Base-by-base conservation (phyloP, 2,888 invertebrate genomes). In the Aphodius sticticus region DNA sequence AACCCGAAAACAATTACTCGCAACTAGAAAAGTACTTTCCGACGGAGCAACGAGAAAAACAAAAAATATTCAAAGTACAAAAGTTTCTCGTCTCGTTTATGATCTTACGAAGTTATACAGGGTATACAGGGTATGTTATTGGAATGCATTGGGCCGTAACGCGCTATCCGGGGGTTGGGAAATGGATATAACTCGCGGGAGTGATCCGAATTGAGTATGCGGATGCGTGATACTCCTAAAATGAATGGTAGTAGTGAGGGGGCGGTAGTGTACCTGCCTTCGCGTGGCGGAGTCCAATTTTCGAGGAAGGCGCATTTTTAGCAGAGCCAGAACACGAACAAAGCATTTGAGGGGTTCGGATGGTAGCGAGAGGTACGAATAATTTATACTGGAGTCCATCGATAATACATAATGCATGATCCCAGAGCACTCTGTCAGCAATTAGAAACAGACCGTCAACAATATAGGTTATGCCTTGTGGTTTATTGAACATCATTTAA, bases 351-450 rank as follows among this genome's bases (percentile, higher is more conserved):
- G 53, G 12, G 79, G 77, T 69, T 36, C 79, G 78, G 76, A 78
- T 76, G 78, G 80, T 77, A 80, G 77, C 75, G 78, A 53, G 69
- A 53, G 72, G 76, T 76, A 78, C 80, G 80, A 78, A 80, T 80
- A 80, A 80, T 80, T 80, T 78, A 78, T 78, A 80, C 76, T 37
- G 35, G n/a, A n/a, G 14, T n/a, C 78, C 72, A 80, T 78, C 80
- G 80, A 80, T 78, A 78, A 80, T 80, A 78, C 78, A 80, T 80
- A 76, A 80, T 80, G 78, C 71, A 80, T 76, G 80, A 80, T 75
- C 76, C 69, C 35, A 69, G 69, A 9, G 69, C 77, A 35, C 74
- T 76, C 70, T 71, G 36, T 70, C 75, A 77, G 69, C 79, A 79
- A 79, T 79, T 79, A 79, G 72, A 77, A 79, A 74, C 36, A 74